Evolutionary conservation across 2,888 invertebrate genomes (phyloP), one percentile per base, ranked within the genome.

Genomic region (Mongoloraphidia duomilia): DNA sequence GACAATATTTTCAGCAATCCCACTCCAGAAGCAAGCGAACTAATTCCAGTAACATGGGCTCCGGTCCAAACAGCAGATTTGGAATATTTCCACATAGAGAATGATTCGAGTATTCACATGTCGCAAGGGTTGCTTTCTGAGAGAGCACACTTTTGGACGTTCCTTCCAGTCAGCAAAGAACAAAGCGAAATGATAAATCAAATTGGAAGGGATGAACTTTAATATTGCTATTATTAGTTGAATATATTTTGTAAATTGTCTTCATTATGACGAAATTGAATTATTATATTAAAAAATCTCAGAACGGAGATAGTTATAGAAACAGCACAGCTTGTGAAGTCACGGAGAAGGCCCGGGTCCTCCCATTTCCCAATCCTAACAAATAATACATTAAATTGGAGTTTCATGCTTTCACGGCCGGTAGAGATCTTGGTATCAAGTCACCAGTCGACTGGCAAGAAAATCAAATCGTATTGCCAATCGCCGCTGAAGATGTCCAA

Each of bases 91-190:
- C 58, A 62, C 51, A 69, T 79, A 40, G 69, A 73, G 42, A 69
- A 71, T 40, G 65, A 70, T 8, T 59, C 61, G 1, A 57, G 72
- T 34, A 63, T 76, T 6, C 61, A 57, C 34, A 79, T 80, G 74
- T 71, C 70, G 34, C 55, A 67, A 12, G 65, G 70, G 37, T 60
- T 81, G 42, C 63, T 78, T n/a, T 68, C 71, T 1, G 69, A 77
- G 2, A 70, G 82, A 45, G 72, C 77, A 0, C 65, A 77, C 33
- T 77, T 83, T 53, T 86, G 85, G 86, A 67, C 69, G 14, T 63
- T 66, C 5, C 58, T 83, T 13, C 72, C 74, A 0, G 55, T 71
- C 5, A 72, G 69, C 71, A 71, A 61, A 56, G 73, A 65, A 52
- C 60, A 46, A 58, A 61, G 10, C 3, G 40, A 39, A 14, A 39